Evolutionary conservation across 1,140 invertebrate species (phyloP).

Genomic region (Triops longicaudatus): DNA sequence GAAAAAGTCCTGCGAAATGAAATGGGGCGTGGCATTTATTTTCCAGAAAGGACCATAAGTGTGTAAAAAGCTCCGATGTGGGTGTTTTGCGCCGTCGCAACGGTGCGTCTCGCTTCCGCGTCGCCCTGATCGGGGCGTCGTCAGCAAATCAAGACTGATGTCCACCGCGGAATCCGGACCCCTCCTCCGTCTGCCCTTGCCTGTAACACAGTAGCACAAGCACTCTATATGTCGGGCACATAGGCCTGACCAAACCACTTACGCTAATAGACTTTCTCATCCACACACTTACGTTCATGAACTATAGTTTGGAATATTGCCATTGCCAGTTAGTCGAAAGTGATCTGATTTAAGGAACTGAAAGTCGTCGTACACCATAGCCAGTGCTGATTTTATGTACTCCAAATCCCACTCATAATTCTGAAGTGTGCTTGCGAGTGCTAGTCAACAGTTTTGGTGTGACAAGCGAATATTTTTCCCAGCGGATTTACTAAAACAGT

Average conservation of each 20-base stretch:
- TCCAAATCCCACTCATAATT: background rate
- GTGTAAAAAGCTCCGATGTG: background rate
- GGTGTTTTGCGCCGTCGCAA: conserved; percentile 7
- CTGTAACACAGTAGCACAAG: conserved; percentile 7
- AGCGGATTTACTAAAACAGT: too few relatives aligned
- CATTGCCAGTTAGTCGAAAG: background rate
- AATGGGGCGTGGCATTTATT: background rate
- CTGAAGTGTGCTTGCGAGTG: too few relatives aligned
- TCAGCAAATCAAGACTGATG: conserved; percentile 15
- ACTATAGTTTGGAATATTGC: background rate
- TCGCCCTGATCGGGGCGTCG: background rate
- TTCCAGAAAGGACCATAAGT: background rate
- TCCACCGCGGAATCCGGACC: conserved; percentile 9
- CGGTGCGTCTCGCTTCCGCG: background rate
- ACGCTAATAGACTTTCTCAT: conserved; percentile 15
- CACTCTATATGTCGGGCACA: conserved; percentile 11
- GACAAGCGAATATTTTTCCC: too few relatives aligned
- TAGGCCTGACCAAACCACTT: conserved; percentile 14
- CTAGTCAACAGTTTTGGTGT: too few relatives aligned
- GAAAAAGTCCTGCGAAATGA: background rate
- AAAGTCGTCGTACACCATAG: background rate
- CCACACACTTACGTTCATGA: conserved; percentile 6
- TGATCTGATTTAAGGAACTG: background rate
- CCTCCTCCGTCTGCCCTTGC: background rate
- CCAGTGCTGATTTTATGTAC: background rate